Conservation (phyloP, 2,888 invertebrate genomes). For the Apodemia duryi region DNA sequence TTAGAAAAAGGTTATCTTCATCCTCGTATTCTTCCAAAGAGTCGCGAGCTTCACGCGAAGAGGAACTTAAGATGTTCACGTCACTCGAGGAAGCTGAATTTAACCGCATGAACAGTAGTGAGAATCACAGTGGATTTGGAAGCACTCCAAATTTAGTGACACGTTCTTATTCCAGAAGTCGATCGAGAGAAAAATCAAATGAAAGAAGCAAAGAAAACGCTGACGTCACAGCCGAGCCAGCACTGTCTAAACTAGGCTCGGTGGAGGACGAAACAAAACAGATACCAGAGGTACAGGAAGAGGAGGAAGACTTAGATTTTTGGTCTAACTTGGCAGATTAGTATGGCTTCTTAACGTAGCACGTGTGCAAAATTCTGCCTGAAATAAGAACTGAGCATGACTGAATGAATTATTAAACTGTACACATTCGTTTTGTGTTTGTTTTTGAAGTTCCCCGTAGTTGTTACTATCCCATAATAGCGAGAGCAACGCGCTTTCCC, state of each 20-base stretch:
- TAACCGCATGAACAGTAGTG: slow-evolving; percentile 53
- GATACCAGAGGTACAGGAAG: slow-evolving; percentile 55
- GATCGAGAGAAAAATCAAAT: slow-evolving; percentile 61
- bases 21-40: slow-evolving; percentile 81
- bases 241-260: slow-evolving; percentile 56
- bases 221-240: slow-evolving; percentile 39
- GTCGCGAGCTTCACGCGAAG: slow-evolving; percentile 81
- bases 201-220: slow-evolving; percentile 53
- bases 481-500: slow-evolving; percentile 47
- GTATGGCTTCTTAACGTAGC: slow-evolving; percentile 51
- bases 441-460: slow-evolving; percentile 54
- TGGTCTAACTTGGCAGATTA: slow-evolving; percentile 70
- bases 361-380: slow-evolving; percentile 50
- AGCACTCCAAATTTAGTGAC: slow-evolving; percentile 73
- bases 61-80: slow-evolving; percentile 82
- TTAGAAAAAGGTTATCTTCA: slow-evolving; percentile 80
- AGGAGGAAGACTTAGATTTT: slow-evolving; percentile 65
- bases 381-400: slow-evolving; percentile 58
- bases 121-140: slow-evolving; percentile 47
- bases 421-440: slow-evolving; percentile 52
- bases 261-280: slow-evolving; percentile 62
- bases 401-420: slow-evolving; percentile 63
- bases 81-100: slow-evolving; percentile 82
- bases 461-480: slow-evolving; percentile 46
- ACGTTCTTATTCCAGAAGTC: slow-evolving; percentile 78